Base-by-base conservation (phyloP, 1,140 invertebrate genomes). In the Stenopsyche tienmushanensis region DNA sequence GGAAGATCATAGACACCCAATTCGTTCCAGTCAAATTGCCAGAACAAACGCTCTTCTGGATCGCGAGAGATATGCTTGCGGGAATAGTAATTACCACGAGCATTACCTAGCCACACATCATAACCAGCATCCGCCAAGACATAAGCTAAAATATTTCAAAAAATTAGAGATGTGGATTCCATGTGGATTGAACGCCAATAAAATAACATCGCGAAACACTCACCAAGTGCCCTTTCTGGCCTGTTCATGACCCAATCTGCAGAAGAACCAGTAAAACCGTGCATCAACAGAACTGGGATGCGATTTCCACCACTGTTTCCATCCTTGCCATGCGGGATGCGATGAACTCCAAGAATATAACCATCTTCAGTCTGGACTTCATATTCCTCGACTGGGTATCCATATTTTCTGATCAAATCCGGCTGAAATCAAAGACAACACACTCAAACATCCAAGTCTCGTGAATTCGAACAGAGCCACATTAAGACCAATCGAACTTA, bases 81-180 rank as follows among this genome's bases (percentile, higher is more conserved):
- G 1, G 85, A 84, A 70, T 88, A 86, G 10, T 75, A 80, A 62
- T 84, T 90, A 41, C 90, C 89, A 21, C 89, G 74, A 17, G 79
- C 83, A 78, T 91, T 91, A 8, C 84, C 84, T 5, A 89, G 23
- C 87, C 86, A 89, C 0, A 89, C 87, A 75, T 90, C 88, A 64
- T 84, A 88, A 0, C 84, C 83, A 18, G 76, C 80, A 70, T 86
- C 81, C 83, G 73, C 34, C 7, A 67, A 25, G 2, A 63, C 42
- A 26, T 67, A 67, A 39, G 74, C 88, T 88, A n/a, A n/a, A n/a
- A n/a, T n/a, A n/a, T n/a, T n/a, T n/a, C n/a, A n/a, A n/a, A n/a
- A n/a, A n/a, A n/a, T n/a, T n/a, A n/a, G n/a, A n/a, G n/a, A n/a
- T n/a, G n/a, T n/a, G n/a, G n/a, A n/a, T n/a, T n/a, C n/a, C n/a